Evolutionary conservation across 2,888 invertebrate genomes (phyloP), one percentile per base, ranked within the genome.

Genomic region (Noctua janthina): DNA sequence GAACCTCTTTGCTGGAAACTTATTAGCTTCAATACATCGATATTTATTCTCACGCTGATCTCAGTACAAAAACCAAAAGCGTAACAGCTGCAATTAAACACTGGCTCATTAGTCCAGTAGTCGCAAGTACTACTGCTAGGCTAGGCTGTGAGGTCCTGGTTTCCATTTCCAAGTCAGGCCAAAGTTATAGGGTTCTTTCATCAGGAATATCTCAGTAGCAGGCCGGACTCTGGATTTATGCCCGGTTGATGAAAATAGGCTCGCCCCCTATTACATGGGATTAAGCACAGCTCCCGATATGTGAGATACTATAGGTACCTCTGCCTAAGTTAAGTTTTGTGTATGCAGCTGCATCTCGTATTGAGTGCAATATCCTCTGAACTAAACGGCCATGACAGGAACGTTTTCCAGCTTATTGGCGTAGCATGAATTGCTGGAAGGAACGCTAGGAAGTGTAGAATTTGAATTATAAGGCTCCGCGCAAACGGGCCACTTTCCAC

Each of bases 401-500:
- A 54, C 46, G 51, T 83, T 83, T 68, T 46, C 67, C 20, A 74
- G 74, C 64, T 77, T 87, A 85, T 87, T 85, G 67, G 76, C 23
- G 5, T 1, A 54, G 64, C 84, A 76, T 87, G 84, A 83, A 59
- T 83, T 76, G 87, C 87, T 68, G 17, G 71, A 79, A 77, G 13
- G 76, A 74, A 78, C 23, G 76, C 23, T 11, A 51, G 54, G 20
- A 78, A 75, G 49, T 70, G 20, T 35, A 46, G 43, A 54, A 43
- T 66, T 68, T 74, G 15, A 49, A 68, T 80, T 39, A 6, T 20
- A 2, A 13, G 39, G 39, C 39, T 39, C 39, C 39, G 39, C 39
- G 39, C 39, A 39, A 39, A 39, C 39, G 39, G 5, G 39, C 39
- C 39, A 39, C 39, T 39, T 39, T 39, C 39, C 39, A 39, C 39